Base-by-base conservation (phyloP, 2,888 invertebrate species). In the Metalampra italica region DNA sequence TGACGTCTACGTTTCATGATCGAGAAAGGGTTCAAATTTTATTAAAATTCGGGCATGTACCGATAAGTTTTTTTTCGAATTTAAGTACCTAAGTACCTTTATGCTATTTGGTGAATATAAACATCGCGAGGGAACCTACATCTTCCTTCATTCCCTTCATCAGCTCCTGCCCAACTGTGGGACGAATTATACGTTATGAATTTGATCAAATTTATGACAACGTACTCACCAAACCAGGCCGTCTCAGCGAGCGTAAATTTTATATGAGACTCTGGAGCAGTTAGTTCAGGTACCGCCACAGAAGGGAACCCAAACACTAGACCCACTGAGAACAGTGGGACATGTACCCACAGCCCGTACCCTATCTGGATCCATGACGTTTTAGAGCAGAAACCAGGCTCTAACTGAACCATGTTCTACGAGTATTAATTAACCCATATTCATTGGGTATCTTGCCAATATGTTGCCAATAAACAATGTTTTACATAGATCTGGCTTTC, bases 271-370 rank as follows among this genome's bases (percentile, higher is more conserved):
- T 83, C 73, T 0, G 71, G 49, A 11, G 64, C 61, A 45, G 74
- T 59, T 7, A 93, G 62, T 54, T 92, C 92, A 0, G 92, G 91
- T 15, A 92, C 70, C 0, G 90, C 90, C 5, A 92, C 91, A 5
- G 92, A 90, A 1, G 92, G 89, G 53, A 92, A 93, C 0, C 92
- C 92, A 60, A 91, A 91, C 0, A 89, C 87, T 71, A 93, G 77
- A 2, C 93, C 93, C 0, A 92, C 90, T 52, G 90, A 90, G 11
- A 92, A 73, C 14, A 91, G 87, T 0, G 91, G 90, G 15, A 92
- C 64, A 57, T 92, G 92, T 15, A 73, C 75, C 78, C 82, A 78
- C 9, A 75, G 3, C 0, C 80, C 78, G 41, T 82, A 82, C 0
- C 66, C 56, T 0, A 84, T 45, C 53, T 84, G 84, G 7, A 78